A percentile compares a stretch with the other conserved stretches of the same genome.
phyloP scores from a whole-genome alignment of 2,113 vertebrate genomes.

The Micronycteris hirsuta region DNA sequence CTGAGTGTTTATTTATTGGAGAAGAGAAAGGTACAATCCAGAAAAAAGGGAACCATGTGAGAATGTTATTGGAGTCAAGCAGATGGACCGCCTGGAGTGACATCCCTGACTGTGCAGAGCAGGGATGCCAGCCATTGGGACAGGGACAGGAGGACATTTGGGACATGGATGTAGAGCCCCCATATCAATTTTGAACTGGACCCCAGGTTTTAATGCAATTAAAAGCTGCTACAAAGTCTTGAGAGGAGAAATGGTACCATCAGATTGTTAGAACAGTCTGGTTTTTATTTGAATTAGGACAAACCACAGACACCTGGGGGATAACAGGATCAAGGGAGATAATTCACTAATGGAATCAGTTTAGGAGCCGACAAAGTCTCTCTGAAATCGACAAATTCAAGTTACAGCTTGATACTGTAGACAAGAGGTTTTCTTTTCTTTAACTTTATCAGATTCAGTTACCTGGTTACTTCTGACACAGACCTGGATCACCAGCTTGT shows the following conservation, averaged over 20 bases:
- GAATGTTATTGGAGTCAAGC: slow-evolving; percentile 29
- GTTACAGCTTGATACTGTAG: not conserved
- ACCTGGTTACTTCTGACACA: slow-evolving; percentile 43
- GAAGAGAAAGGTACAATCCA: slow-evolving; percentile 16
- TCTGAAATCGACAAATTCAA: slow-evolving; percentile 29
- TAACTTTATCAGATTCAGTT: slow-evolving; percentile 39
- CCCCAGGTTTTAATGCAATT: slow-evolving; percentile 48
- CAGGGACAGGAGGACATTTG: not conserved
- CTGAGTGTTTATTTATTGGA: slow-evolving; percentile 17
- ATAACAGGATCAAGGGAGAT: not conserved
- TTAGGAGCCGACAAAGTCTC: not conserved
- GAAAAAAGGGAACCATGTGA: not conserved
- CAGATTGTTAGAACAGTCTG: slow-evolving; percentile 36
- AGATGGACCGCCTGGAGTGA: not conserved
- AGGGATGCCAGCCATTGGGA: not conserved
- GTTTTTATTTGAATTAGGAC: slow-evolving; percentile 59
- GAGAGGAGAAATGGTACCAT: slow-evolving; percentile 35
- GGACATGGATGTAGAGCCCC: not conserved
- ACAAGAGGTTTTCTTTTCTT: not conserved
- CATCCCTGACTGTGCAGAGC: not conserved
- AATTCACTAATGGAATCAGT: slow-evolving; percentile 30
- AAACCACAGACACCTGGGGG: not conserved
- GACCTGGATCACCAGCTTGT: not conserved
- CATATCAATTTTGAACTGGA: slow-evolving; percentile 12
- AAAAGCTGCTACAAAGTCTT: slow-evolving; percentile 41